Base-by-base conservation (phyloP, 1,140 invertebrate genomes). In the Calliopsis andreniformis region DNA sequence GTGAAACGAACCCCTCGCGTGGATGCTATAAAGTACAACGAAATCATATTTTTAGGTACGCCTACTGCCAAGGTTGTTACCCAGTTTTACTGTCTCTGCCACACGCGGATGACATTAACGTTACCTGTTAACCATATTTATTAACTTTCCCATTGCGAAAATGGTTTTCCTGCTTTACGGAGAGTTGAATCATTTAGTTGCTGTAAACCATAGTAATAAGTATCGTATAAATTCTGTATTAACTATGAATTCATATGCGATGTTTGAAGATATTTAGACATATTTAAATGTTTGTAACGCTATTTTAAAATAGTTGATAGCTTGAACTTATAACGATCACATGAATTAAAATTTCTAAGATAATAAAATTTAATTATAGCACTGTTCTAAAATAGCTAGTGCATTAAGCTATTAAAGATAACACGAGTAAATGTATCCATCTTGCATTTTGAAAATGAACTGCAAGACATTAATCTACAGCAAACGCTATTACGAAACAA, bases 31-130 rank as follows among this genome's bases (percentile, higher is more conserved):
- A 82, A 77, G 53, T 53, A 14, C 55, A 75, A 66, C 59, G 68
- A 55, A 79, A 63, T 76, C 72, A 83, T 87, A 87, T 87, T 87
- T 87, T 87, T 87, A 87, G 86, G n/a, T 66, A 47, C 16, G 35
- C 47, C 59, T 64, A 79, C 70, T 77, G 77, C 53, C 51, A 78
- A 84, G 63, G 58, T 70, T 72, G 32, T 73, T 42, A 56, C 53
- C 69, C 59, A 23, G 56, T 62, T 42, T 51, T 63, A 53, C 32
- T 53, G 25, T 5, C 58, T 42, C 8, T 18, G 63, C 18, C n/a
- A 45, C 30, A 4, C 68, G 66, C 63, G 4, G 23, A 16, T n/a
- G 39, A 2, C 28, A 23, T 16, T 18, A 25, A 12, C 23, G 35
- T 10, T 20, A 16, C 16, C 3, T 1, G n/a, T 39, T 39, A 16